phyloP scores from a whole-genome alignment of 2,113 vertebrate species.

The Phasianus colchicus region DNA sequence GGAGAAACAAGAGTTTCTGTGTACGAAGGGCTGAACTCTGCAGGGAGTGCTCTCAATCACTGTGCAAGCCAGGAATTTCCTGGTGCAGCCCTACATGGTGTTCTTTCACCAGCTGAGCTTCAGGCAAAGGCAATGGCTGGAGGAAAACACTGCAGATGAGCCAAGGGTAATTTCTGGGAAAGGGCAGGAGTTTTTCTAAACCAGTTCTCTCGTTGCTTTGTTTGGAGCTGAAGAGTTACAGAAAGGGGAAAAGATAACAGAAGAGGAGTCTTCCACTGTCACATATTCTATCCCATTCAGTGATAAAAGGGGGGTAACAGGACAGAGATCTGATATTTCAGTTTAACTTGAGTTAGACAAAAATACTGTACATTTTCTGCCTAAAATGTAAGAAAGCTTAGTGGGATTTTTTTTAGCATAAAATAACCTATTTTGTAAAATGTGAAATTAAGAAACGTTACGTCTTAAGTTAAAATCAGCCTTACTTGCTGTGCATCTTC shows the following conservation, averaged over 20 bases:
- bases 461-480: not conserved
- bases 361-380: not conserved
- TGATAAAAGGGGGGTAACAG: not conserved
- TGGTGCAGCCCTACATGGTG: not conserved
- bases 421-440: not conserved
- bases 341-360: not conserved
- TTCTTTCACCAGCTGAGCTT: fast-evolving
- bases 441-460: not conserved
- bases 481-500: not conserved
- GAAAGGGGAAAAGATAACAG: not conserved
- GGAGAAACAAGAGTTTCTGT: not conserved
- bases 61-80: not conserved
- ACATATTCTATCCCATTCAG: fast-evolving
- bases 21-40: not conserved
- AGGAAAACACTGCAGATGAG: fast-evolving
- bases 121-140: not conserved
- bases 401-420: fast-evolving
- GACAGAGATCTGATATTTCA: not conserved
- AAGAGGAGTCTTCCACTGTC: not conserved
- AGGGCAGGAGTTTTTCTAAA: fast-evolving
- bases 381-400: not conserved
- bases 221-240: not conserved
- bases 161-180: not conserved
- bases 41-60: not conserved
- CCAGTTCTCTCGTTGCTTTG: not conserved